Base-by-base conservation (phyloP, 64 coral and sea anemone genomes). In the Acropora tenuis region DNA sequence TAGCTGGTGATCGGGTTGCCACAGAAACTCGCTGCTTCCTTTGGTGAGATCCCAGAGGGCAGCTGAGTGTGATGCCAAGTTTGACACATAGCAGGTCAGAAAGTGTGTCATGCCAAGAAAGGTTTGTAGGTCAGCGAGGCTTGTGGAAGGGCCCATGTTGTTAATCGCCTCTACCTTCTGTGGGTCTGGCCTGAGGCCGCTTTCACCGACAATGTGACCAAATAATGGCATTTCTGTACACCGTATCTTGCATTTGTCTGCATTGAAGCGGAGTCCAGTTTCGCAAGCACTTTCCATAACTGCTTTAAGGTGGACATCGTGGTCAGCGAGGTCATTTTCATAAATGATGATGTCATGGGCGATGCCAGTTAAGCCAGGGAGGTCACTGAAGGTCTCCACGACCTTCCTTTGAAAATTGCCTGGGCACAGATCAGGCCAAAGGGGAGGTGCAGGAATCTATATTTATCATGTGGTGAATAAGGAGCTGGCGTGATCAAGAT, bases 31-130 rank as follows among this genome's bases (percentile, higher is more conserved):
- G 30, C 30, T 30, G 30, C 30, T 88, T 10, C 47, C 86, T 75
- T 95, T 91, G 61, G 89, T 91, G 0, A 95, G 78, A 17, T 89
- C 87, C 78, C 87, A 89, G 5, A 89, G 77, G 65, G 41, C 71
- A 46, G 78, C 92, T 75, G 86, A 67, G 3, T 48, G 44, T 41
- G 86, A 94, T 48, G 87, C 86, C 11, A 94, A 61, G 78, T 94
- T 94, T 42, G 78, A 79, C 40, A 89, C 82, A 43, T 75, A 94
- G 17, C 84, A 55, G 41, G 77, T 91, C 49, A 95, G 83, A 67
- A 85, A 95, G 44, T 95, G 93, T 66, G 18, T 75, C 81, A 91
- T 95, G 13, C 85, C 85, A 4, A 95, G 84, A 71, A 95, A 95
- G 43, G 89, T 90, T 73, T 95, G 84, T 8, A 95, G 71, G 63